A percentile compares a stretch with the other conserved stretches of the same genome.
Conservation (phyloP, 1,140 invertebrate genomes). For the Diploscapter pachys region DNA sequence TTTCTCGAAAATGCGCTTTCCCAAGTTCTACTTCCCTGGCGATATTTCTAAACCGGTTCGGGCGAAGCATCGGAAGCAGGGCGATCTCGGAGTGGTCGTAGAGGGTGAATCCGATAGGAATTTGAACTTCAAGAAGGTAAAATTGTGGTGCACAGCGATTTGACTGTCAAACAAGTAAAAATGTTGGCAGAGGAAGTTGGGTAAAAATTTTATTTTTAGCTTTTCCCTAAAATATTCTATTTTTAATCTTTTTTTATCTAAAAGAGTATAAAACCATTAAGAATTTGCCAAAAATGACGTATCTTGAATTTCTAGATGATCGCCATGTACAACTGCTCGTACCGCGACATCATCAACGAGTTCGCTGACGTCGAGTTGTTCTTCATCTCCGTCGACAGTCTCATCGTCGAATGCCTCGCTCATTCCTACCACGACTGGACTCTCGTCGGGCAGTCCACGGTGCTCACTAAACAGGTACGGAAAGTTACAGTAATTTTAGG, state of each 20-base stretch:
- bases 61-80: constrained; percentile 14
- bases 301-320: constrained; percentile 21
- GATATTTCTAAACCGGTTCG: constrained; percentile 4
- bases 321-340: constrained; percentile 28
- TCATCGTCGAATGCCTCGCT: constrained; percentile 51
- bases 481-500: no score
- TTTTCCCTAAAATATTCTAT: no score
- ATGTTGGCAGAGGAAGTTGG: neutral
- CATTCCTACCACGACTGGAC: constrained; percentile 58
- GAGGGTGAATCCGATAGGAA: no score
- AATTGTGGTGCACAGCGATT: neutral
- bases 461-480: constrained; percentile 47
- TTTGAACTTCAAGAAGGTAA: no score
- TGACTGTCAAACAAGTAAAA: constrained; percentile 1
- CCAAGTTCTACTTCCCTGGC: no score
- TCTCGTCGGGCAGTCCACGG: constrained; percentile 54
- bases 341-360: constrained; percentile 52
- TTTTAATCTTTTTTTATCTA: no score
- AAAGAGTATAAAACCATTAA: no score
- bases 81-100: no score
- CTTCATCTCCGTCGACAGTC: constrained; percentile 52
- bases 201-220: no score
- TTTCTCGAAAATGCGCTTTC: no score
- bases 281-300: neutral
- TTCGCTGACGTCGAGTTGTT: constrained; percentile 59